Evolutionary conservation across 2,113 vertebrate species (phyloP), one percentile per base, ranked within the genome.

Genomic region (Austrofundulus limnaeus): DNA sequence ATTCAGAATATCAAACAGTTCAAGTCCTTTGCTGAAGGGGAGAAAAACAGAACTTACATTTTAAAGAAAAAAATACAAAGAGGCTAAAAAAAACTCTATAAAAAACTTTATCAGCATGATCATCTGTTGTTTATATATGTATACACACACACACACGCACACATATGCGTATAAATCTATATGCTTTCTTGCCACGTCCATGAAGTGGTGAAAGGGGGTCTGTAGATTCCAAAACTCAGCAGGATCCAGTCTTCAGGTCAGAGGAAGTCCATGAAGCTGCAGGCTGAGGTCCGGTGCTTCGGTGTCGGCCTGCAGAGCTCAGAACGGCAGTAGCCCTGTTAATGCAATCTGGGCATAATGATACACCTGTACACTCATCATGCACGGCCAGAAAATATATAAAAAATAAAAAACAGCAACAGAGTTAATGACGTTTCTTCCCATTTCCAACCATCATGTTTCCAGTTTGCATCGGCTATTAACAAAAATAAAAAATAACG

Each of bases 351-450:
- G 66, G 83, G 78, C 85, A 37, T n/a, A 89, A 89, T 80, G 51
- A 87, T 87, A 92, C 90, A 91, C 62, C 86, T 87, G 88, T 85
- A 92, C 90, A 91, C 69, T 75, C 77, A 82, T 87, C 91, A 90
- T 91, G 91, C 91, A 89, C 64, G 85, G 87, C 84, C 82, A 81
- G 78, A 87, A 70, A 72, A 82, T 66, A 77, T 68, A 72, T 74
- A 75, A 72, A 47, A 14, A 60, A 69, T 25, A 47, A n/a, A 61
- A 70, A 39, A 34, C 52, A 64, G 2, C 15, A 70, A 53, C 59
- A 39, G 65, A 58, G 5, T 19, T n/a, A 16, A 19, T 8, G 2
- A 15, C 2, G 39, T 45, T n/a, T 20, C 63, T 48, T 60, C 28
- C 71, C 41, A 50, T 20, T 38, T 19, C 34, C 17, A 20, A 37